Conservation (phyloP, 92 coral and sea anemone genomes). For the Palythoa grandis region DNA sequence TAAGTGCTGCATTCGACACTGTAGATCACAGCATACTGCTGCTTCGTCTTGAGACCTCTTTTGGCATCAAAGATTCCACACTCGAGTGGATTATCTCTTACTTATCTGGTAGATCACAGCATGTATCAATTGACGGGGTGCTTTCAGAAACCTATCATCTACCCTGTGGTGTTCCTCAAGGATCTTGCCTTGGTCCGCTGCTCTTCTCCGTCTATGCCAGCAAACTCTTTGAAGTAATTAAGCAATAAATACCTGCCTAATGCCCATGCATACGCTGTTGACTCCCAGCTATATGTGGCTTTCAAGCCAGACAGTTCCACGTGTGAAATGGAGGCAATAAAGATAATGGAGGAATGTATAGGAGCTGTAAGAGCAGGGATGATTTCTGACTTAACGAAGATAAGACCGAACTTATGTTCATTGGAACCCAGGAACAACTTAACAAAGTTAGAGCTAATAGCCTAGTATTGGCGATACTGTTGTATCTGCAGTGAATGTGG, state of each 20-base stretch:
- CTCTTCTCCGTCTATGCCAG: too few relatives aligned
- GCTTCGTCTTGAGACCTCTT: background rate
- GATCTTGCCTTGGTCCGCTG: too few relatives aligned
- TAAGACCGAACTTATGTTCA: slow-evolving; percentile 11
- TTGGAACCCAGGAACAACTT: slow-evolving; percentile 16
- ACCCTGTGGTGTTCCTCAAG: too few relatives aligned
- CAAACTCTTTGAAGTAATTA: too few relatives aligned
- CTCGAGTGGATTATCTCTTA: slow-evolving; percentile 20
- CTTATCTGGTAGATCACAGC: slow-evolving; percentile 20
- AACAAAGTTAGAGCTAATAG: too few relatives aligned
- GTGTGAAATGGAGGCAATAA: slow-evolving; percentile 24
- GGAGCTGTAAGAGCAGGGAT: background rate
- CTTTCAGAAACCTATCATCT: too few relatives aligned
- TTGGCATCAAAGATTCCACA: background rate
- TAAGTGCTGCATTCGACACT: background rate
- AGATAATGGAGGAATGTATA: background rate
- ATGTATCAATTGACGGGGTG: background rate
- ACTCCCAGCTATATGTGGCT: background rate
- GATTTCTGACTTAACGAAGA: slow-evolving; percentile 13
- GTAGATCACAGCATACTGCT: background rate
- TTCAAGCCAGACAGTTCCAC: slow-evolving; percentile 10
- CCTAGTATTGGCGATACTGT: too few relatives aligned
- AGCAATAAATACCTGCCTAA: slow-evolving; percentile 21
- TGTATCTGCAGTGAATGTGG: too few relatives aligned
- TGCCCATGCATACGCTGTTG: slow-evolving; percentile 6